These are phyloP conservation scores for Troides helena DNA, from an alignment of 2,888 invertebrate species.

Conservation along the genomic window DNA sequence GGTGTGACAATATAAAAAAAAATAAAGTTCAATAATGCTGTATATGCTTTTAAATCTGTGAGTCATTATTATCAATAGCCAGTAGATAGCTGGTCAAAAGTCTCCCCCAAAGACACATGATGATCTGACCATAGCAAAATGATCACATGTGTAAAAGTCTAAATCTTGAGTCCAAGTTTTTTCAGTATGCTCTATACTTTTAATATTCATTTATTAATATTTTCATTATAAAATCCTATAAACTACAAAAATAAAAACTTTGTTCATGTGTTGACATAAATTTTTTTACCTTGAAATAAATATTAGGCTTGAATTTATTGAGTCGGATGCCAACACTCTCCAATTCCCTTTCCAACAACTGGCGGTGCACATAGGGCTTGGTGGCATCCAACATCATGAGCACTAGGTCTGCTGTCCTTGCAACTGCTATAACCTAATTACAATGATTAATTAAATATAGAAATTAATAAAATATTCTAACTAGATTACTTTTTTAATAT, in stretches of 20 bases:
- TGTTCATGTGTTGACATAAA: constrained; percentile 84
- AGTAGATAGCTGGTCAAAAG: too few relatives aligned
- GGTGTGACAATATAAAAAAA: too few relatives aligned
- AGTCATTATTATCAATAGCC: too few relatives aligned
- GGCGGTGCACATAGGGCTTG: constrained; percentile 97
- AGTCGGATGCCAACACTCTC: constrained; percentile 98
- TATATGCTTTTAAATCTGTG: too few relatives aligned
- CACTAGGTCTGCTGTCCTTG: constrained; percentile 97
- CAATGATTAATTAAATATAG: background rate
- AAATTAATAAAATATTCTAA: background rate
- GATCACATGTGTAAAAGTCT: too few relatives aligned
- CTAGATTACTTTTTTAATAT: background rate
- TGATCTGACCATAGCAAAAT: too few relatives aligned
- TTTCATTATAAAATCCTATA: constrained; percentile 97
- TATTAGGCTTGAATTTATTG: constrained; percentile 97
- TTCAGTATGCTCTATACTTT: too few relatives aligned
- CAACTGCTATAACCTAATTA: constrained; percentile 95
- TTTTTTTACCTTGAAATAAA: constrained; percentile 94
- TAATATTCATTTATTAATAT: background rate
- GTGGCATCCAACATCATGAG: constrained; percentile 99
- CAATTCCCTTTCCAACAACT: constrained; percentile 94
- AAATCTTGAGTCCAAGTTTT: too few relatives aligned
- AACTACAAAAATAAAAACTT: constrained; percentile 66
- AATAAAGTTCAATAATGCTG: too few relatives aligned
- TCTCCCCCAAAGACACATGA: too few relatives aligned